Evolutionary conservation across 1,140 invertebrate genomes (phyloP).

Genomic region (Drosophila novamexicana): DNA sequence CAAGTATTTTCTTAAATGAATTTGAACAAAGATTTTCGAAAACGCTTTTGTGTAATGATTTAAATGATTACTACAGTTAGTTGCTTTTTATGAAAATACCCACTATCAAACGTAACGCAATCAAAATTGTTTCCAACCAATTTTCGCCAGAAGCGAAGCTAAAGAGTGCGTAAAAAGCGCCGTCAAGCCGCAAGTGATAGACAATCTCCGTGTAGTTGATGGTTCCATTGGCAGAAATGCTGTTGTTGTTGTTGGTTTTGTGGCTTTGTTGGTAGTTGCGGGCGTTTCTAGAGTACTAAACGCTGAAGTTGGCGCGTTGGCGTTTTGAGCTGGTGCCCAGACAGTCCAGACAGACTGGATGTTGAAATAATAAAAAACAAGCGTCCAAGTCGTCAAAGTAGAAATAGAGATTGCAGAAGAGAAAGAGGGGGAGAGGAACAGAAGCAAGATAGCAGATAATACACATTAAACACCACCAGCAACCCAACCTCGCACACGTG

Average conservation of each 20-base stretch:
- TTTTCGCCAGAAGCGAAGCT: constrained; percentile 46
- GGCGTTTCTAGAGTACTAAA: constrained; percentile 32
- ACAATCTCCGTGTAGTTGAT: constrained; percentile 38
- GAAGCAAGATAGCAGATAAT: constrained; percentile 15
- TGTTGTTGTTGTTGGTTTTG: constrained; percentile 32
- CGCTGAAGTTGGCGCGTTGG: constrained; percentile 30
- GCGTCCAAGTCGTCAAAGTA: constrained; percentile 6
- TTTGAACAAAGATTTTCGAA: too few species aligned
- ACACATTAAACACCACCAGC: constrained; percentile 18
- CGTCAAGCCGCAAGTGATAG: constrained; percentile 54
- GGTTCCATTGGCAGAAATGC: constrained; percentile 23
- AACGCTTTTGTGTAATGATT: not conserved
- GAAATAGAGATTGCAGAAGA: not conserved
- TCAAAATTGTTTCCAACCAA: constrained; percentile 36
- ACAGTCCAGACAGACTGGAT: constrained; percentile 25
- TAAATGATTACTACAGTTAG: not conserved
- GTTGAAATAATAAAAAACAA: constrained; percentile 48
- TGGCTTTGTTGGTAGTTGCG: constrained; percentile 11
- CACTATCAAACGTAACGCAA: not conserved
- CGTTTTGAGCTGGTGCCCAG: constrained; percentile 23
- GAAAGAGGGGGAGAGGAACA: not conserved
- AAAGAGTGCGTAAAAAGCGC: constrained; percentile 62
- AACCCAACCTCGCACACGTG: not conserved
- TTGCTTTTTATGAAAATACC: not conserved
- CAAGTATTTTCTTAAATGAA: too few species aligned